Conservation (phyloP, 2,797 vertebrate species). For the Macropus fuliginosus region DNA sequence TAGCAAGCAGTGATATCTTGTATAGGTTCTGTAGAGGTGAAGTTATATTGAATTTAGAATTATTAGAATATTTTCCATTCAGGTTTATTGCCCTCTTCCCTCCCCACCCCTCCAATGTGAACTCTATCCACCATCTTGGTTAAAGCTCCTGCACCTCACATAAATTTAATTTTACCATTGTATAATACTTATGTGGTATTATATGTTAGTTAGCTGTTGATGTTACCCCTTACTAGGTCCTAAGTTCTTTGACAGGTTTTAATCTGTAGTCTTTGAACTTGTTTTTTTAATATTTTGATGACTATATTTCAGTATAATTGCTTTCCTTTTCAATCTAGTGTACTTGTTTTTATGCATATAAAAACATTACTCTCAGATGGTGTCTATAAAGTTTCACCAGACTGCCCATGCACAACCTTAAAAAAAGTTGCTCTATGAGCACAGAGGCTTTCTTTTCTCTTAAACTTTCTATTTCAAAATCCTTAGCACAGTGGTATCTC, state of each 20-base stretch:
- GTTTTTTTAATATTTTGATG: background rate
- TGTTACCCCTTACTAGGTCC: background rate
- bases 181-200: background rate
- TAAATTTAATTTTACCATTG: background rate
- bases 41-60: background rate
- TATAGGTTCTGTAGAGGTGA: background rate
- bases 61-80: background rate
- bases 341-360: background rate
- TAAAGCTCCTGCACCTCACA: background rate
- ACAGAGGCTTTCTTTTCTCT: background rate
- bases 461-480: background rate
- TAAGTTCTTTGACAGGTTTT: background rate
- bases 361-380: background rate
- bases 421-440: background rate
- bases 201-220: background rate
- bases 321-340: background rate
- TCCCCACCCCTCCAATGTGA: too few species aligned
- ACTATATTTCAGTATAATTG: background rate
- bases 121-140: too few species aligned
- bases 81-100: background rate
- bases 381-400: background rate
- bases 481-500: background rate
- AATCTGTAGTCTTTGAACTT: background rate
- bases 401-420: background rate
- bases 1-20: background rate